Conservation (phyloP, 2,888 invertebrate species). For the Apoderus coryli region DNA sequence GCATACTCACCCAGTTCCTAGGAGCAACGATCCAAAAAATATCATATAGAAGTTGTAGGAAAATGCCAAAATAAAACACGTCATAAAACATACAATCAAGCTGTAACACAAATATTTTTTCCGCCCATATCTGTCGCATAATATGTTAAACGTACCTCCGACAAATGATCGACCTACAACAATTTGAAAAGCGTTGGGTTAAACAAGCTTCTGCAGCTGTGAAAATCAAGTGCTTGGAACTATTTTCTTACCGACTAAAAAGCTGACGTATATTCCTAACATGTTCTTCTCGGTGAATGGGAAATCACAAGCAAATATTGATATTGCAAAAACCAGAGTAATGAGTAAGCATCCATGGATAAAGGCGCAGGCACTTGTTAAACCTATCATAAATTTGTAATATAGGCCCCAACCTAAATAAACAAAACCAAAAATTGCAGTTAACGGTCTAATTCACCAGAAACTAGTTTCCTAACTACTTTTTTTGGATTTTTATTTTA, state of each 20-base stretch:
- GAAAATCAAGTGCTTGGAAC: too few relatives aligned
- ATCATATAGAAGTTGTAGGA: constrained; percentile 28
- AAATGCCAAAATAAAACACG: constrained; percentile 29
- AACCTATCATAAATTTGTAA: not conserved
- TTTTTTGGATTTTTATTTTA: too few relatives aligned
- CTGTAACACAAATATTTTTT: constrained; percentile 27
- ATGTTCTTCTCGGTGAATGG: not conserved
- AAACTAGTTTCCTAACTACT: too few relatives aligned
- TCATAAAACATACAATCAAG: constrained; percentile 28
- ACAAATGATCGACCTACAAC: constrained; percentile 23
- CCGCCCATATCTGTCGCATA: constrained; percentile 32
- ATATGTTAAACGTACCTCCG: constrained; percentile 25
- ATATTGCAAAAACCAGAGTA: not conserved
- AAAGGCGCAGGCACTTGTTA: not conserved
- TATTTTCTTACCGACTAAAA: not conserved
- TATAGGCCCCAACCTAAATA: constrained; percentile 1
- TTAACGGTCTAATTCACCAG: too few relatives aligned
- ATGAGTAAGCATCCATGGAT: not conserved
- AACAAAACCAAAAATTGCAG: too few relatives aligned
- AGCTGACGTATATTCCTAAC: not conserved
- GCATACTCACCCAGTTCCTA: constrained; percentile 31
- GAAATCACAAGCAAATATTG: not conserved
- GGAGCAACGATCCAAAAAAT: constrained; percentile 27
- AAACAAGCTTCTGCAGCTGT: too few relatives aligned
- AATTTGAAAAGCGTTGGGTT: too few relatives aligned